phyloP scores from a whole-genome alignment of 2,888 invertebrate genomes.

The Ophion slaviceki region DNA sequence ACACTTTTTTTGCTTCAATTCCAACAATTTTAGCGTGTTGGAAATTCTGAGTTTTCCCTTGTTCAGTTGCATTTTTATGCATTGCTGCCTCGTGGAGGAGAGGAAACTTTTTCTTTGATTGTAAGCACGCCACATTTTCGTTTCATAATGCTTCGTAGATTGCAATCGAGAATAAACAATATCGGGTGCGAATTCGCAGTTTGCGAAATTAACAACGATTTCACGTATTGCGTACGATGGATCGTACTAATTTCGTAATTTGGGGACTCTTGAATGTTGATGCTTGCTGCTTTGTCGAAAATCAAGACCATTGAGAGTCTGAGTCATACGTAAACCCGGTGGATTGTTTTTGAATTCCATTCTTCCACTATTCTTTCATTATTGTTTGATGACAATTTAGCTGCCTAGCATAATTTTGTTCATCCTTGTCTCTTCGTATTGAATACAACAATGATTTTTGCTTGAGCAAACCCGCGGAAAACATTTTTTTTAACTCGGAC shows the following conservation, averaged over 20 bases:
- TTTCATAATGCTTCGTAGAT: constrained; percentile 29
- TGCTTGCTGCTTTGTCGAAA: constrained; percentile 35
- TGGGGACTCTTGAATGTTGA: constrained; percentile 1
- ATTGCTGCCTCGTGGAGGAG: constrained; percentile 1
- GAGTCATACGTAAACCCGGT: background rate
- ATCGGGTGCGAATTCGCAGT: background rate
- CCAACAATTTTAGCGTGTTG: background rate
- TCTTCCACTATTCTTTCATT: background rate
- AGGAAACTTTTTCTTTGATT: background rate
- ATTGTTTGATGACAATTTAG: background rate
- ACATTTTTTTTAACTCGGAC: background rate
- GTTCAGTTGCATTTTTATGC: constrained; percentile 28
- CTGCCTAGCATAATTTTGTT: background rate
- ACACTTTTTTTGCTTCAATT: background rate
- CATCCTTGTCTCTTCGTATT: background rate
- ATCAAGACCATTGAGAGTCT: constrained; percentile 40
- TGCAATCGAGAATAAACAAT: background rate
- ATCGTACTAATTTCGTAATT: background rate
- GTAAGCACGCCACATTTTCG: constrained; percentile 24
- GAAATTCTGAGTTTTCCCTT: constrained; percentile 20
- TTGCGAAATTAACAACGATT: constrained; percentile 4
- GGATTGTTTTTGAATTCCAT: background rate
- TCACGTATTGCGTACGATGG: background rate
- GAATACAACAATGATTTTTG: too few relatives aligned
- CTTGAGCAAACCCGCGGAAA: too few relatives aligned